phyloP scores from a whole-genome alignment of 2,113 vertebrate species.

The Toxotes jaculatrix region DNA sequence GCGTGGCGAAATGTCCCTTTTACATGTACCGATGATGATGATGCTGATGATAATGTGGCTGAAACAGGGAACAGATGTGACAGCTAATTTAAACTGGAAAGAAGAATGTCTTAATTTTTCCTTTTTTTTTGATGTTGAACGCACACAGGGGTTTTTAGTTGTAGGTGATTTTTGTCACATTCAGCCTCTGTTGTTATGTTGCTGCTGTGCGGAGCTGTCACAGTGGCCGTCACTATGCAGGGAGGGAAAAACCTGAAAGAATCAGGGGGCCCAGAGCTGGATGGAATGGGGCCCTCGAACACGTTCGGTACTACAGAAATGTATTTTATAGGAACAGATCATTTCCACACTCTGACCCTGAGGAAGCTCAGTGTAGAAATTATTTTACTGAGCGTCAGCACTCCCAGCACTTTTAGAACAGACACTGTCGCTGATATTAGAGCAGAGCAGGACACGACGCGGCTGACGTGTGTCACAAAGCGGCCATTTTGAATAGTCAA shows the following conservation, averaged over 20 bases:
- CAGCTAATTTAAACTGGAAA: constrained; percentile 46
- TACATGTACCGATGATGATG: not conserved
- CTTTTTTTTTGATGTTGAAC: not conserved
- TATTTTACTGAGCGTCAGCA: constrained; percentile 26
- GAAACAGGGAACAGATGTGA: constrained; percentile 18
- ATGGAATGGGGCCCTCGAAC: not conserved
- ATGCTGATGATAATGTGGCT: constrained; percentile 8
- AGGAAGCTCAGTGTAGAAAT: constrained; percentile 5
- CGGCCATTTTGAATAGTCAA: constrained; percentile 45
- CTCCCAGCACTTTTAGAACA: constrained; percentile 63
- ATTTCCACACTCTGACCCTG: constrained; percentile 23
- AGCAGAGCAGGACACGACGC: not conserved
- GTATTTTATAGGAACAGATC: constrained; percentile 12
- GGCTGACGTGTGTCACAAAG: not conserved
- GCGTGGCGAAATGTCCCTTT: constrained; percentile 24
- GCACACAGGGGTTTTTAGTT: constrained; percentile 14
- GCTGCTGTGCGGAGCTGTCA: constrained; percentile 40
- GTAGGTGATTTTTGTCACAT: constrained; percentile 32
- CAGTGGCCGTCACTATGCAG: constrained; percentile 51
- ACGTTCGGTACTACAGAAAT: not conserved
- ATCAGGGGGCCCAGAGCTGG: not conserved
- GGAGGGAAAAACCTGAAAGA: constrained; percentile 7
- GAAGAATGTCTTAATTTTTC: constrained; percentile 56
- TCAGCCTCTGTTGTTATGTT: constrained; percentile 36
- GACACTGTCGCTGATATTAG: not conserved